Evolutionary conservation across 2,888 invertebrate species (phyloP).

Genomic region (Melanostoma scalare): DNA sequence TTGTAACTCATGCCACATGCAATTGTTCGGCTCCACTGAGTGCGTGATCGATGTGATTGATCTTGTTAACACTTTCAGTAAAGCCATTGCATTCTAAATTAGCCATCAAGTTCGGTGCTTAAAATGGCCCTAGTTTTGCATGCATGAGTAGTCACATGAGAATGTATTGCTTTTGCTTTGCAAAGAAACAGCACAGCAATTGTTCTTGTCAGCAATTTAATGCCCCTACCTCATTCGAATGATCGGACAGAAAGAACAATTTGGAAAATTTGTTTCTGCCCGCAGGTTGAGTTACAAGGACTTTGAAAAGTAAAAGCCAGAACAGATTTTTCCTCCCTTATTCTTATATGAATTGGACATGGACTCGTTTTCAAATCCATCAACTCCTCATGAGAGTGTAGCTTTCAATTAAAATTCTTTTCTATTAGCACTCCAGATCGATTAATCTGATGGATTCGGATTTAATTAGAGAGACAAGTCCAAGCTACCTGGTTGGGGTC

Average conservation of each 20-base stretch:
- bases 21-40: conserved; percentile 31
- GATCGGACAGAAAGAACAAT: conserved; percentile 40
- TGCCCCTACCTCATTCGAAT: conserved; percentile 12
- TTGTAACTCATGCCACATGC: conserved; percentile 25
- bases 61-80: conserved; percentile 64
- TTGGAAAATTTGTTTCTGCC: conserved; percentile 48
- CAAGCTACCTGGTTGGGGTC: conserved; percentile 51
- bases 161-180: conserved; percentile 25
- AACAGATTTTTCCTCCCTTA: conserved; percentile 17
- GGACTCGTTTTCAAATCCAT: not conserved
- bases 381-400: conserved; percentile 35
- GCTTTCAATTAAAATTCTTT: conserved; percentile 69
- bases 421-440: conserved; percentile 62
- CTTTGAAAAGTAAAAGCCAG: conserved; percentile 65
- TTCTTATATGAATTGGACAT: not conserved
- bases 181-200: conserved; percentile 3
- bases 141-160: conserved; percentile 48
- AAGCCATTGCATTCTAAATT: conserved; percentile 43
- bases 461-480: conserved; percentile 66
- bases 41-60: conserved; percentile 70
- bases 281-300: conserved; percentile 32
- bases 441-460: conserved; percentile 65
- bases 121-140: conserved; percentile 30
- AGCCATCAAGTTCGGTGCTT: conserved; percentile 29
- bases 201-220: conserved; percentile 25